A percentile compares a stretch with the other conserved stretches of the same genome.
Conservation (phyloP, 2,113 vertebrate genomes). For the Lepus americanus region DNA sequence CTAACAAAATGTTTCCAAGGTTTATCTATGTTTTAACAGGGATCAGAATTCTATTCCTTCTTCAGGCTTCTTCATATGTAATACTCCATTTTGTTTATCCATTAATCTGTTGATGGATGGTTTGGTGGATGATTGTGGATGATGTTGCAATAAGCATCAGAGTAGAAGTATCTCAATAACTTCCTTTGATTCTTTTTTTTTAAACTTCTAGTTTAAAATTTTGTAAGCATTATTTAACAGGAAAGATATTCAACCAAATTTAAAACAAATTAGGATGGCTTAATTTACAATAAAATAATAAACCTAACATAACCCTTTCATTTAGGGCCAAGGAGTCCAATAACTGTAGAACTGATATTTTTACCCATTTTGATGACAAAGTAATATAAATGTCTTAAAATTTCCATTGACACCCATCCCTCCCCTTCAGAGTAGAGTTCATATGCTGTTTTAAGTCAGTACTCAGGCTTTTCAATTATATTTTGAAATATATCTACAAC, state of each 20-base stretch:
- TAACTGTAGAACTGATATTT: slow-evolving; percentile 47
- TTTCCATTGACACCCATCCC: background rate
- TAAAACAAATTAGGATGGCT: slow-evolving; percentile 82
- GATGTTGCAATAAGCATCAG: too few relatives aligned
- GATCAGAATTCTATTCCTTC: too few relatives aligned
- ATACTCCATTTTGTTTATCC: too few relatives aligned
- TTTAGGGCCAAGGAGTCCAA: slow-evolving; percentile 75
- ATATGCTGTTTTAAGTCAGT: slow-evolving; percentile 56
- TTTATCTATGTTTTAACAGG: background rate
- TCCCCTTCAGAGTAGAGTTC: slow-evolving; percentile 34
- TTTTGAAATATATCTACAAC: slow-evolving; percentile 65
- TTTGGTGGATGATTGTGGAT: too few relatives aligned
- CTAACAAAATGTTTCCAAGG: background rate
- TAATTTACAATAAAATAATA: slow-evolving; percentile 84
- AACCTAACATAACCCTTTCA: slow-evolving; percentile 66
- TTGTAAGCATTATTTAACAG: slow-evolving; percentile 86
- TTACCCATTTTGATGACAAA: slow-evolving; percentile 35
- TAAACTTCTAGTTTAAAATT: slow-evolving; percentile 87
- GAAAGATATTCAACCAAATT: slow-evolving; percentile 87
- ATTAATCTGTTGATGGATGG: too few relatives aligned
- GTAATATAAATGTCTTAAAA: slow-evolving; percentile 54
- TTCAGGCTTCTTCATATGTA: too few relatives aligned
- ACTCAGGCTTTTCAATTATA: slow-evolving; percentile 60
- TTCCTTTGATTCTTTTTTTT: too few relatives aligned
- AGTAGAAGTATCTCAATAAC: too few relatives aligned